Percentiles rank a stretch among this genome's conserved stretches.
These are phyloP conservation scores for Ceratotherium simum DNA, from an alignment of 2,113 vertebrate genomes.

Conservation along the genomic window DNA sequence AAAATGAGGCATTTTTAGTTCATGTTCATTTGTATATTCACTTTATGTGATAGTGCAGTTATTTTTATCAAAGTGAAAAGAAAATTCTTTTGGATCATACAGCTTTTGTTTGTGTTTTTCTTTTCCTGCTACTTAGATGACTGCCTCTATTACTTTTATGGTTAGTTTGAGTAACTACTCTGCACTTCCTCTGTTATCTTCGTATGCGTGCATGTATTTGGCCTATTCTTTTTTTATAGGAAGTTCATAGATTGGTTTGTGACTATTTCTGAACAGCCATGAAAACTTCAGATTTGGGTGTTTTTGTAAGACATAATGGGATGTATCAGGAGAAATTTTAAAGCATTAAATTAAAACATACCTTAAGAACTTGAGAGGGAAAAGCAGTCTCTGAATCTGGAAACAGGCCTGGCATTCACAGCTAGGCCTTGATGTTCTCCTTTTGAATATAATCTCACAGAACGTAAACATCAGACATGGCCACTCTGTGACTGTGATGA, in stretches of 20 bases:
- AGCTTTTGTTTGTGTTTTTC: neutral
- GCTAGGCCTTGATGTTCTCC: neutral
- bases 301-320: neutral
- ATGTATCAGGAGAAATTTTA: constrained; percentile 11
- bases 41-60: neutral
- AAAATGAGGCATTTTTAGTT: neutral
- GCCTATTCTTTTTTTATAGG: neutral
- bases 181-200: neutral
- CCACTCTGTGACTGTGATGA: neutral
- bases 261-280: neutral
- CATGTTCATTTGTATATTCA: constrained; percentile 3
- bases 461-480: neutral
- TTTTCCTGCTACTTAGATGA: neutral
- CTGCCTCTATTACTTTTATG: neutral
- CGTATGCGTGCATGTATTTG: neutral
- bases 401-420: neutral
- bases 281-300: neutral
- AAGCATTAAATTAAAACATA: neutral
- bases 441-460: neutral
- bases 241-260: neutral
- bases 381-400: neutral
- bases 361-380: neutral
- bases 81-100: neutral
- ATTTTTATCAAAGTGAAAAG: constrained; percentile 4
- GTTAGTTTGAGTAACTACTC: neutral